Percentiles rank a stretch among this genome's conserved stretches.
phyloP scores from a whole-genome alignment of 2,888 invertebrate species.

The Hyppa rectilinea region DNA sequence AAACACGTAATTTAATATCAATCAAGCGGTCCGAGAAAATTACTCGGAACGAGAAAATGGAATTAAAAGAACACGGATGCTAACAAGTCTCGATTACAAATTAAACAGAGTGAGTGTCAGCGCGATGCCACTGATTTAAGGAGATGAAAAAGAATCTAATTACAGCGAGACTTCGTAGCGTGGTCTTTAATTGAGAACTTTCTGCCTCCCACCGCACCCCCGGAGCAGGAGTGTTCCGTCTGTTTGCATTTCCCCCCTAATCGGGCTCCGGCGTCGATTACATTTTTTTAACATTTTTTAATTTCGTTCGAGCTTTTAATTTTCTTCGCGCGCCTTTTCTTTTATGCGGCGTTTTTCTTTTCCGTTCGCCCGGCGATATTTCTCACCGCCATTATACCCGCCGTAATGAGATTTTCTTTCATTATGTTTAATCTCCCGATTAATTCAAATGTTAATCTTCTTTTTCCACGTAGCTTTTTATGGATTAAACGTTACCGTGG shows the following conservation, averaged over 20 bases:
- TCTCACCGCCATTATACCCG: constrained; percentile 89
- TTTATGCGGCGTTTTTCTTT: constrained; percentile 83
- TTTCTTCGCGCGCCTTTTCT: constrained; percentile 89
- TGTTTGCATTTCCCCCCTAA: constrained; percentile 87
- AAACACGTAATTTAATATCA: constrained; percentile 82
- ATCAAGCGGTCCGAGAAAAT: constrained; percentile 78
- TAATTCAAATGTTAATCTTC: constrained; percentile 91
- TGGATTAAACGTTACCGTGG: constrained; percentile 81
- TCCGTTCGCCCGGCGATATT: constrained; percentile 83
- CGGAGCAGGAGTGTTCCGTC: constrained; percentile 58
- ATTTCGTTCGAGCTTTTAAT: constrained; percentile 90
- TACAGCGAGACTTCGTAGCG: constrained; percentile 86
- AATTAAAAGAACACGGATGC: constrained; percentile 86
- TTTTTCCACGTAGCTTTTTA: constrained; percentile 87
- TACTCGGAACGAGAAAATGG: constrained; percentile 80
- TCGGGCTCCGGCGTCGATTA: constrained; percentile 88
- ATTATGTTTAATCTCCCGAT: constrained; percentile 91
- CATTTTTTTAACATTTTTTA: constrained; percentile 90
- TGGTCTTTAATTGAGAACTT: constrained; percentile 89
- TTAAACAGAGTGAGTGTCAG: constrained; percentile 88
- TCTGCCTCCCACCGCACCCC: constrained; percentile 68
- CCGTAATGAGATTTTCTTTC: constrained; percentile 91
- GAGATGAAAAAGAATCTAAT: constrained; percentile 90
- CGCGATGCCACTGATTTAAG: constrained; percentile 85
- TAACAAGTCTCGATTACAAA: constrained; percentile 90